Evolutionary conservation across 1,140 invertebrate genomes (phyloP).

Genomic region (Trichonephila clavipes): DNA sequence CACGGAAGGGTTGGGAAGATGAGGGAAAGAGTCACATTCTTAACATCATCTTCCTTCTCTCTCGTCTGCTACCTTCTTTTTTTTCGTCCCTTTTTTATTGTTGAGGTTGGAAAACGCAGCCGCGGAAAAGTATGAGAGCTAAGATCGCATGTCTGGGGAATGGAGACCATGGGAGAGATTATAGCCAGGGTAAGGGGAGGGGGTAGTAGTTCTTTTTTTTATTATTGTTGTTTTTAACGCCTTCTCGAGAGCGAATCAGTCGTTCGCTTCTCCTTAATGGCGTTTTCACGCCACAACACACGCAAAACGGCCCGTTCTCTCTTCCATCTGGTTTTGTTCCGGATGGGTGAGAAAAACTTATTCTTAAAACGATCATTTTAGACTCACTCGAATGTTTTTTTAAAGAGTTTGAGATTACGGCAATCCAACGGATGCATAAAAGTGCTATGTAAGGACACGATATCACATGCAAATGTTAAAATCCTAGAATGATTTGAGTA

Average conservation of each 20-base stretch:
- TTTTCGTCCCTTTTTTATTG: neutral
- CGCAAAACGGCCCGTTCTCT: neutral
- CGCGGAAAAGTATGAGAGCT: neutral
- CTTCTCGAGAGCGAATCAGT: neutral
- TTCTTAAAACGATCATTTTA: too few species aligned
- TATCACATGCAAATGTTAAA: too few species aligned
- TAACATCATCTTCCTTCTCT: neutral
- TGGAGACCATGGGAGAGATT: neutral
- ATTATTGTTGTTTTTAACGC: constrained; percentile 4
- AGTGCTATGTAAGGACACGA: too few species aligned
- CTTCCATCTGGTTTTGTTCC: too few species aligned
- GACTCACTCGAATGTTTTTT: too few species aligned
- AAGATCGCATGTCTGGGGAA: neutral
- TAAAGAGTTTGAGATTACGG: too few species aligned
- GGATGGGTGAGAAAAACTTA: too few species aligned
- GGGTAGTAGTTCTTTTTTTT: neutral
- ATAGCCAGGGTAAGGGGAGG: too few species aligned
- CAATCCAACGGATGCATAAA: too few species aligned
- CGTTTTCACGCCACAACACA: neutral
- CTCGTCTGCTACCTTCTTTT: neutral
- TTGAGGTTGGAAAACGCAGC: neutral
- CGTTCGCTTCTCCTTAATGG: constrained; percentile 4
- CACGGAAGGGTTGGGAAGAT: constrained; percentile 50
- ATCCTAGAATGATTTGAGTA: too few species aligned
- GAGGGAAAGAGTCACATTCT: constrained; percentile 22